Evolutionary conservation across 1,140 invertebrate genomes (phyloP), one percentile per base, ranked within the genome.

Genomic region (Zophobas morio): DNA sequence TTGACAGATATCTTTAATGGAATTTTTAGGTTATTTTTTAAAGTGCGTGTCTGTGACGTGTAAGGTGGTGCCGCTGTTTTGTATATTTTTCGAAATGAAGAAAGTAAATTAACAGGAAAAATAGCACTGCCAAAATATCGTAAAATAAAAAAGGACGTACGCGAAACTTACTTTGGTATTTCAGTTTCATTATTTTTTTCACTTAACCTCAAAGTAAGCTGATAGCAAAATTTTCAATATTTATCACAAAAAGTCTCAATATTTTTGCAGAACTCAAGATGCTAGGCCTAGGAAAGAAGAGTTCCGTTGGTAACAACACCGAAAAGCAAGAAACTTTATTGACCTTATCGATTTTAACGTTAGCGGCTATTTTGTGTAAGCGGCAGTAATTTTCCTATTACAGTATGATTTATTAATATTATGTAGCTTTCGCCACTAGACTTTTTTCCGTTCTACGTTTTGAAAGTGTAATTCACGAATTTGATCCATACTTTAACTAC

Each of bases 401-500:
- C 47, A 40, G 47, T 40, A 42, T 80, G 20, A 20, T 77, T 71
- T 78, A 5, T 76, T 71, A 39, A 49, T 79, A 84, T 83, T 82
- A 86, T 86, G 92, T 92, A 98, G 97, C 98, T 49, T 99, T 99
- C 90, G 96, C 96, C 39, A 97, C 95, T 20, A 91, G 98, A 74
- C 87, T 99, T 20, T 99, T 99, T 87, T 99, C 97, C 33, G 97
- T 99, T n/a, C 87, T 99, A 70, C 90, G 97, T 56, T 99, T 98
- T 88, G 98, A 99, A 87, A 98, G 96, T 87, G 97, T 99, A 2
- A 99, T 99, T 83, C 98, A 99, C 88, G 98, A 99, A 88, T 99
- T 99, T 88, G 98, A 99, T 93, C 98, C 98, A 0, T 99, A 99
- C 86, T 99, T 99, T 86, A 99, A 99, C 88, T 99, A 99, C 87